Percentiles rank a stretch among this genome's conserved stretches.
Conservation (phyloP, 2,797 vertebrate species). For the Chrosomus eos region DNA sequence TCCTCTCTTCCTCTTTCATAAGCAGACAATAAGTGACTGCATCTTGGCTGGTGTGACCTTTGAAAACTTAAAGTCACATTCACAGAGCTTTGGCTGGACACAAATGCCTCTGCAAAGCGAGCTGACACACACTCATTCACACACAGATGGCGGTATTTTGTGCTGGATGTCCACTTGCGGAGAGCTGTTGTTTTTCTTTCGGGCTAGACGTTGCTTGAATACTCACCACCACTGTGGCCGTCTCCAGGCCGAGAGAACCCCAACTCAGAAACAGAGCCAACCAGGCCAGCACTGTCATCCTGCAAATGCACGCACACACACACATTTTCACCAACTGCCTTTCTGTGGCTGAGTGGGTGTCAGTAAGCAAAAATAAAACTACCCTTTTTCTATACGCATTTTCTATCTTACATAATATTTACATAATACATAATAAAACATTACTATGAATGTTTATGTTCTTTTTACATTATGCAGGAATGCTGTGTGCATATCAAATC, state of each 20-base stretch:
- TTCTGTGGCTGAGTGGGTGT: slow-evolving; percentile 25
- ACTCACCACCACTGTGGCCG: slow-evolving; percentile 88
- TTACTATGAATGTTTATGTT: background rate
- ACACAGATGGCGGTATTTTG: slow-evolving; percentile 62
- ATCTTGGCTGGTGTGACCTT: slow-evolving; percentile 38
- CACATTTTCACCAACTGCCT: slow-evolving; percentile 44
- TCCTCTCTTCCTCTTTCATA: slow-evolving; percentile 17
- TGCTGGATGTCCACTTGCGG: slow-evolving; percentile 48
- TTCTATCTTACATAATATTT: background rate
- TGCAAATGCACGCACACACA: slow-evolving; percentile 61
- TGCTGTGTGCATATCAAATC: background rate
- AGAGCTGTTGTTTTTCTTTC: slow-evolving; percentile 55
- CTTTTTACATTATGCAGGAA: background rate
- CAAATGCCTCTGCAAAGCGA: slow-evolving; percentile 47
- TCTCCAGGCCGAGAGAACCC: slow-evolving; percentile 91
- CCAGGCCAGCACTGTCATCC: slow-evolving; percentile 90
- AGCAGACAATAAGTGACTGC: slow-evolving; percentile 45
- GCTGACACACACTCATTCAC: slow-evolving; percentile 36
- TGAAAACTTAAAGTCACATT: slow-evolving; percentile 46
- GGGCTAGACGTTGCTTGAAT: slow-evolving; percentile 28
- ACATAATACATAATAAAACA: background rate
- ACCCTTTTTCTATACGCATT: background rate
- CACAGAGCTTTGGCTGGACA: slow-evolving; percentile 56
- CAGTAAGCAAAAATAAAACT: slow-evolving; percentile 29
- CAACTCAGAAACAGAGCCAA: slow-evolving; percentile 90